Conservation (phyloP, 2,888 invertebrate species). For the Aphelenchoides bicaudatus region DNA sequence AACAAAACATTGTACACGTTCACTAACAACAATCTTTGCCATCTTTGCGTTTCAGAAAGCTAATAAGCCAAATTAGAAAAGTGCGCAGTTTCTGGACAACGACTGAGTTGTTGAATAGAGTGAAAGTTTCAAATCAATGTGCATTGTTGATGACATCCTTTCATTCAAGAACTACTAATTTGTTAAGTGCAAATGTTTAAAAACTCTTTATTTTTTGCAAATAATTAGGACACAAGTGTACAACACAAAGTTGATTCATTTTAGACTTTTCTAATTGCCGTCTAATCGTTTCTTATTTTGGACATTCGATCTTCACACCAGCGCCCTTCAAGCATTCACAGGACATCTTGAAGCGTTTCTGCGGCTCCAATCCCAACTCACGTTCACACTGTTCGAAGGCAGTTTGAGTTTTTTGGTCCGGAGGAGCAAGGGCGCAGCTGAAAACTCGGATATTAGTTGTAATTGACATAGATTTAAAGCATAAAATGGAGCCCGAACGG, state of each 20-base stretch:
- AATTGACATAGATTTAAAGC: not conserved
- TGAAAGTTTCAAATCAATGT: too few relatives aligned
- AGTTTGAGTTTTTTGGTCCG: conserved; percentile 42
- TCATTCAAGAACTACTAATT: too few relatives aligned
- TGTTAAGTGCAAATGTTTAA: not conserved
- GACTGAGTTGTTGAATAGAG: too few relatives aligned
- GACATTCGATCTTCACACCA: conserved; percentile 42
- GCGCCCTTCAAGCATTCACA: conserved; percentile 53
- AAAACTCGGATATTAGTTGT: not conserved
- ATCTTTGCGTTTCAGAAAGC: too few relatives aligned
- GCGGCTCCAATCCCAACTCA: conserved; percentile 44
- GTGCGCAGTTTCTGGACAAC: too few relatives aligned
- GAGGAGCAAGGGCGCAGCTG: conserved; percentile 54
- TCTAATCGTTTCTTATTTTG: conserved; percentile 27
- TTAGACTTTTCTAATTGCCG: not conserved
- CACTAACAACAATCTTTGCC: not conserved
- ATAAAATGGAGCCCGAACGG: too few relatives aligned
- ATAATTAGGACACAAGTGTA: not conserved
- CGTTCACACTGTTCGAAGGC: conserved; percentile 53
- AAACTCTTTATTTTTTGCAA: not conserved
- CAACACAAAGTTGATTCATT: not conserved
- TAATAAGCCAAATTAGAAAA: too few relatives aligned
- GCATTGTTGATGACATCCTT: not conserved
- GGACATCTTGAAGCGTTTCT: conserved; percentile 41
- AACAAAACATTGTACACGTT: not conserved